Evolutionary conservation across 2,888 invertebrate genomes (phyloP).

Genomic region (Spialia ferax): DNA sequence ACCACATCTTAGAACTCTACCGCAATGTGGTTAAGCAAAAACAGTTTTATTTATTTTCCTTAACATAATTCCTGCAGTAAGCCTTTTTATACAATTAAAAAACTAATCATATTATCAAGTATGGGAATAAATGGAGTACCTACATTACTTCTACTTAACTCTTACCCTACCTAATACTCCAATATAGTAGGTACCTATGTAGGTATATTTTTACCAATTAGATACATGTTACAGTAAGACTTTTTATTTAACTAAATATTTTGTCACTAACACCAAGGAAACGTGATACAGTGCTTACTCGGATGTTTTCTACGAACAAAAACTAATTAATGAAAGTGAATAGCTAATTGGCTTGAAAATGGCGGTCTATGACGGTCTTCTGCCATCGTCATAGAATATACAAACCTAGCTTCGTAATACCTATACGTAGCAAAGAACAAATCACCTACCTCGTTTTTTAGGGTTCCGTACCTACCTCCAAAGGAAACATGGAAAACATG

Average conservation of each 20-base stretch:
- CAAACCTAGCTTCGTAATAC: background rate
- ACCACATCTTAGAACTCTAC: conserved; percentile 20
- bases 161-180: too few relatives aligned
- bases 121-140: conserved; percentile 12
- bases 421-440: too few relatives aligned
- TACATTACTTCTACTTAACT: background rate
- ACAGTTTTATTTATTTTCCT: conserved; percentile 26
- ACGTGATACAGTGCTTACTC: background rate
- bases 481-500: too few relatives aligned
- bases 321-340: too few relatives aligned
- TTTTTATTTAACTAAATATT: too few relatives aligned
- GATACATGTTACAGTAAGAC: too few relatives aligned
- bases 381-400: background rate
- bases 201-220: too few relatives aligned
- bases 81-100: conserved; percentile 1
- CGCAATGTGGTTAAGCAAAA: conserved; percentile 21
- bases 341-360: too few relatives aligned
- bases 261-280: too few relatives aligned
- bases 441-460: too few relatives aligned
- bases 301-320: background rate
- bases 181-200: too few relatives aligned
- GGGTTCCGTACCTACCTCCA: too few relatives aligned
- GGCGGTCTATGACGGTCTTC: background rate
- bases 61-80: conserved; percentile 16
- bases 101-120: conserved; percentile 2